Conservation (phyloP, 1,140 invertebrate species). For the Antheraea pernyi region DNA sequence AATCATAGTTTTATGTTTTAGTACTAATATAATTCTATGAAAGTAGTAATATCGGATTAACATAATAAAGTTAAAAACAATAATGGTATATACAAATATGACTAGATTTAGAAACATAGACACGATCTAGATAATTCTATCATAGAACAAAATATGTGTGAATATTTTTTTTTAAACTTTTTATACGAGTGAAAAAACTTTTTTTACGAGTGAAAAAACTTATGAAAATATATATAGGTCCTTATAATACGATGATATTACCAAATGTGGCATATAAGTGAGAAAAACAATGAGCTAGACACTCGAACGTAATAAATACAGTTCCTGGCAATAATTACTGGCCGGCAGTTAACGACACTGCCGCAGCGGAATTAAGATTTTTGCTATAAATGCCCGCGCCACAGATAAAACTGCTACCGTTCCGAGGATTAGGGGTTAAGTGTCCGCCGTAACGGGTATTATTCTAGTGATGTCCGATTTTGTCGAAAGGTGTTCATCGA, state of each 20-base stretch:
- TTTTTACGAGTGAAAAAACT: too few relatives aligned
- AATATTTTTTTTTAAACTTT: too few relatives aligned
- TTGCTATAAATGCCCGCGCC: constrained; percentile 70
- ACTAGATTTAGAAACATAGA: too few relatives aligned
- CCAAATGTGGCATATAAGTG: not conserved
- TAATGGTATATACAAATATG: too few relatives aligned
- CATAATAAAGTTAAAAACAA: too few relatives aligned
- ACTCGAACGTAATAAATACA: constrained; percentile 65
- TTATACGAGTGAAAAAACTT: too few relatives aligned
- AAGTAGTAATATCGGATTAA: too few relatives aligned
- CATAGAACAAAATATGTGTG: too few relatives aligned
- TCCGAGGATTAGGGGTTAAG: constrained; percentile 76
- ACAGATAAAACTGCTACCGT: constrained; percentile 54
- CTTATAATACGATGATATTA: not conserved
- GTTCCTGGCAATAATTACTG: constrained; percentile 69
- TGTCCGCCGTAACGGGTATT: constrained; percentile 72
- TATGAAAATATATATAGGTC: too few relatives aligned
- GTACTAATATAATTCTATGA: too few relatives aligned
- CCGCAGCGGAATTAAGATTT: constrained; percentile 72
- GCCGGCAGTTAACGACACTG: constrained; percentile 72
- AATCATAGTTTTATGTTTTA: too few relatives aligned
- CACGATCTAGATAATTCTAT: too few relatives aligned
- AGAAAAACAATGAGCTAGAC: constrained; percentile 10
- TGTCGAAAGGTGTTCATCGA: constrained; percentile 25
- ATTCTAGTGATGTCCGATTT: constrained; percentile 42